phyloP scores from a whole-genome alignment of 2,797 vertebrate species.

The Premnoplex brunnescens region DNA sequence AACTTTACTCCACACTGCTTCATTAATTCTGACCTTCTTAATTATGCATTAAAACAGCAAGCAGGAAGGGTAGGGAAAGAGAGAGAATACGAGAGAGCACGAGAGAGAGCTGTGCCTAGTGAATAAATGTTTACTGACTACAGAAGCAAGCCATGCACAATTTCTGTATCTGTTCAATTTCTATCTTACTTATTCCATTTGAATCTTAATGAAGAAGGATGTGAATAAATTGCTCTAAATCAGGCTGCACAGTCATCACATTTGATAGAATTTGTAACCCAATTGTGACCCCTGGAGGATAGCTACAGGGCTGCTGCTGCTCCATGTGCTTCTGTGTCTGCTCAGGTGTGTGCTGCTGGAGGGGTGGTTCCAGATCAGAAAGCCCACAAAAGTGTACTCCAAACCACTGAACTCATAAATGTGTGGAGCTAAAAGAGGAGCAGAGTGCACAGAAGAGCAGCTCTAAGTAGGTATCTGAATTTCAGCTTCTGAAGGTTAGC shows the following conservation, averaged over 20 bases:
- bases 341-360: neutral
- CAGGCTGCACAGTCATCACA: conserved; percentile 50
- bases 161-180: conserved; percentile 78
- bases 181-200: conserved; percentile 75
- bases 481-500: neutral
- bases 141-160: conserved; percentile 68
- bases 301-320: conserved; percentile 45
- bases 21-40: conserved; percentile 91
- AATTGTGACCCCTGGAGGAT: conserved; percentile 82
- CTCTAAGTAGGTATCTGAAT: neutral
- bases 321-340: neutral
- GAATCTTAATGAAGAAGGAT: conserved; percentile 80
- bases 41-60: conserved; percentile 87
- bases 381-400: neutral
- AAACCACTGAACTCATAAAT: neutral
- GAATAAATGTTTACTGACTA: conserved; percentile 80
- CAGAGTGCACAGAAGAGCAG: neutral
- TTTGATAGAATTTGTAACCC: conserved; percentile 71
- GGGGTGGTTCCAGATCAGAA: neutral
- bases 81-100: neutral
- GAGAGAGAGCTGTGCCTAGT: conserved; percentile 42
- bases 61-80: conserved; percentile 67
- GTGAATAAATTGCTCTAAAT: conserved; percentile 71
- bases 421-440: neutral
- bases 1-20: conserved; percentile 86